These are phyloP conservation scores for Tholera decimalis DNA, from an alignment of 2,888 invertebrate species.

Conservation along the genomic window DNA sequence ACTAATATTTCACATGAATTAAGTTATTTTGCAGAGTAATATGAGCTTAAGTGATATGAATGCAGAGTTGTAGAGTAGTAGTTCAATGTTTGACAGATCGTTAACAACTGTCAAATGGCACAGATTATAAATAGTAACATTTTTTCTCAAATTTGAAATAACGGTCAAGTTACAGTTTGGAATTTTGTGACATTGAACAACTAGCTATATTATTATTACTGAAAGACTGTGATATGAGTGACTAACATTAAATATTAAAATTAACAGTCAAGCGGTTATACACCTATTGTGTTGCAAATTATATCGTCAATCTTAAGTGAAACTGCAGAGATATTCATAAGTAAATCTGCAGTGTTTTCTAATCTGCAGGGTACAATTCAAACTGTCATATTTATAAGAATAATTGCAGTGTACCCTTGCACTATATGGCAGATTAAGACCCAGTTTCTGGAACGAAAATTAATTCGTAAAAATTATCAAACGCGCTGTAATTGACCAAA, in stretches of 20 bases:
- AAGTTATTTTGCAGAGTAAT: constrained; percentile 17
- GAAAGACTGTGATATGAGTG: constrained; percentile 25
- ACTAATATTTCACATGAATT: constrained; percentile 22
- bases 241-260: constrained; percentile 9
- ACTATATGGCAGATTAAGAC: not conserved
- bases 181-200: constrained; percentile 7
- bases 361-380: constrained; percentile 3
- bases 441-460: not conserved
- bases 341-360: constrained; percentile 12
- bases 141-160: not conserved
- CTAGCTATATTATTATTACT: not conserved
- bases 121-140: constrained; percentile 4
- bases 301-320: constrained; percentile 25
- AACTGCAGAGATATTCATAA: constrained; percentile 33
- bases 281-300: constrained; percentile 27
- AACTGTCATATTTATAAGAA: constrained; percentile 6
- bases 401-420: constrained; percentile 33
- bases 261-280: constrained; percentile 23
- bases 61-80: constrained; percentile 10
- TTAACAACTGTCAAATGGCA: constrained; percentile 48
- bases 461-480: not conserved
- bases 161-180: not conserved
- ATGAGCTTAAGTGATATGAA: constrained; percentile 26
- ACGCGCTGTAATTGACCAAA: not conserved
- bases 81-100: constrained; percentile 23